Base-by-base conservation (phyloP, 2,113 vertebrate species). In the Thunnus maccoyii region DNA sequence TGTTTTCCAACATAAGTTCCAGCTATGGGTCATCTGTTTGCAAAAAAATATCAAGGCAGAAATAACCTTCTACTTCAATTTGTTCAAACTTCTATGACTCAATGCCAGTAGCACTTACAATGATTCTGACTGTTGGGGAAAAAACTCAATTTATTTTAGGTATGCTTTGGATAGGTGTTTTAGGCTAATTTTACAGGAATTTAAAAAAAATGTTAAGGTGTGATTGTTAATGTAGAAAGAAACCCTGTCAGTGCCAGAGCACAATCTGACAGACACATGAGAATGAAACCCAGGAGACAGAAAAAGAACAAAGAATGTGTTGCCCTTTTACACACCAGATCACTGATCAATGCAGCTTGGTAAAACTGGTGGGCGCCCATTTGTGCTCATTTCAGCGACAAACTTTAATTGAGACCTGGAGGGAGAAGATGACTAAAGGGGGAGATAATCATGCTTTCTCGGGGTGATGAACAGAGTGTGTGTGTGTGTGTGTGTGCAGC, bases 371-470 rank as follows among this genome's bases (percentile, higher is more conserved):
- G 50, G 68, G 72, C 41, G 62, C 76, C 85, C 63, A 81, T 76
- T 61, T 60, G 75, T 78, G 66, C 88, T 90, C 72, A 82, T 87
- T 91, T 92, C 62, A 80, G 78, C 54, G 47, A 86, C 79, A 86
- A 77, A 89, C 61, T 84, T 90, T 90, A 87, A 89, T 87, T 91
- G 77, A 80, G 75, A 78, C 50, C 81, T 68, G 44, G 18, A 20
- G n/a, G n/a, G 60, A 18, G 20, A 32, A 27, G 63, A 55, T 20
- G 54, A 84, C 72, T 67, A 58, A 83, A 83, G 60, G 25, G 72
- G 63, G 44, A 22, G 75, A 79, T 76, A 86, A 90, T 85, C 67
- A 67, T 70, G 60, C 58, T 75, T 86, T 88, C 73, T 68, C 17
- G 10, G 62, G 70, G 76, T 36, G 74, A 80, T 78, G 73, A 91